Evolutionary conservation across 2,113 vertebrate species (phyloP), one percentile per base, ranked within the genome.

Genomic region (Muscicapa adusta): DNA sequence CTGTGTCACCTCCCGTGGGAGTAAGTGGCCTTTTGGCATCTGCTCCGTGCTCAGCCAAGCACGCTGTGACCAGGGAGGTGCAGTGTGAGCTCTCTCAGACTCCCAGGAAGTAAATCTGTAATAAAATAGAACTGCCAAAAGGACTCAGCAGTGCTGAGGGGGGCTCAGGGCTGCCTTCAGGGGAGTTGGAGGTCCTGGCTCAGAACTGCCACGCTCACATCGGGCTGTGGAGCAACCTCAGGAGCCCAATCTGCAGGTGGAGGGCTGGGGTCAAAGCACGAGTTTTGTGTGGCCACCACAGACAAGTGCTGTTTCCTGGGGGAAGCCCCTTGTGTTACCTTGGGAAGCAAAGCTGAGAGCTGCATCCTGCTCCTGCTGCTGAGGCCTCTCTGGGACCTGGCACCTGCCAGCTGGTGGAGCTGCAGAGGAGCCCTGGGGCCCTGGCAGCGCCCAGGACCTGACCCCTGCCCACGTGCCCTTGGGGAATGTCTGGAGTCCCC

Each of bases 401-500:
- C 85, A 50, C 47, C 33, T 29, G 60, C 28, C 68, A 71, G 47
- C 77, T 40, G 76, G 2, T 86, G 60, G 29, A 23, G 29, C 33
- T 8, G 31, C 25, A 2, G 4, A 15, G 60, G 29, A 14, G 48
- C 33, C 0, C 1, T 5, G 45, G 36, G 25, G 19, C 18, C 3
- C 17, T 20, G 48, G 57, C n/a, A 18, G 68, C 63, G 9, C 34
- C 8, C 6, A 18, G 17, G 38, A 7, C 15, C 38, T 2, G 29
- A 1, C 1, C 23, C 42, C 38, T 3, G 6, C 43, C 75, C 5
- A 3, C 0, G 34, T 38, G 47, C 25, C 7, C 1, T 0, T 14
- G 22, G 18, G 45, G 16, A 31, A 5, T 58, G n/a, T 9, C 14
- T 20, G 38, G 12, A 14, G 66, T 25, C 7, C 19, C 51, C 25